These are phyloP conservation scores for Lathamus discolor DNA, from an alignment of 2,113 vertebrate species.

Conservation along the genomic window DNA sequence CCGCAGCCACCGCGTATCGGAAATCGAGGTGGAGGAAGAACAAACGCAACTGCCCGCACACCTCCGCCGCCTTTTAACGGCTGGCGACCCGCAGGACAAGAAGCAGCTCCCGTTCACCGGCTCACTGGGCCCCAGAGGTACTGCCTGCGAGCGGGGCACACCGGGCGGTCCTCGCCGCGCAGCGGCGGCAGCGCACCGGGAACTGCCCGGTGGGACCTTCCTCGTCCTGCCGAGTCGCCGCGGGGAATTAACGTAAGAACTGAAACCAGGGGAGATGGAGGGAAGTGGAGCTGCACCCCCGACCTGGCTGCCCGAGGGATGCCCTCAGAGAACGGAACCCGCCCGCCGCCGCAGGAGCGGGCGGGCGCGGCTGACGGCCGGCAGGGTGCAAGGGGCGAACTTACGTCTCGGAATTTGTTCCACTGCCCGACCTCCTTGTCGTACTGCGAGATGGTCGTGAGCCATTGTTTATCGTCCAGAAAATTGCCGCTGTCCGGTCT, in stretches of 20 bases:
- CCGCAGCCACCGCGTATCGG: not conserved
- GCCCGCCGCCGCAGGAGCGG: not conserved
- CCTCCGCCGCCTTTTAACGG: not conserved
- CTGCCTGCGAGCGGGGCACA: not conserved
- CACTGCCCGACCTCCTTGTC: slow-evolving; percentile 86
- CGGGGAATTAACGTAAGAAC: not conserved
- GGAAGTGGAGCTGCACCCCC: not conserved
- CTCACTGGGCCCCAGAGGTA: not conserved
- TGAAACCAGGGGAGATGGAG: not conserved
- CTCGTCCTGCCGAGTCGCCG: not conserved
- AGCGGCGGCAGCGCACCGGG: not conserved
- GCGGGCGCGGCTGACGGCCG: not conserved
- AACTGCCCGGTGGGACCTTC: not conserved
- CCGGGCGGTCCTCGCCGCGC: not conserved
- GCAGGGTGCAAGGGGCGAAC: slow-evolving; percentile 44
- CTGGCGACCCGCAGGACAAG: not conserved
- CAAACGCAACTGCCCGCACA: not conserved
- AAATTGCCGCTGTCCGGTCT: slow-evolving; percentile 91
- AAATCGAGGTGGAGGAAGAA: not conserved
- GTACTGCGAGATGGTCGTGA: slow-evolving; percentile 81
- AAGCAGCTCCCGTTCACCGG: not conserved
- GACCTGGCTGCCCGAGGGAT: not conserved
- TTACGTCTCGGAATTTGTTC: slow-evolving; percentile 97
- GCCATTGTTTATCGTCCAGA: slow-evolving; percentile 94
- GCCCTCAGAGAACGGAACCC: not conserved